Evolutionary conservation across 2,113 vertebrate species (phyloP).

Genomic region (Sylvilagus bachmani): DNA sequence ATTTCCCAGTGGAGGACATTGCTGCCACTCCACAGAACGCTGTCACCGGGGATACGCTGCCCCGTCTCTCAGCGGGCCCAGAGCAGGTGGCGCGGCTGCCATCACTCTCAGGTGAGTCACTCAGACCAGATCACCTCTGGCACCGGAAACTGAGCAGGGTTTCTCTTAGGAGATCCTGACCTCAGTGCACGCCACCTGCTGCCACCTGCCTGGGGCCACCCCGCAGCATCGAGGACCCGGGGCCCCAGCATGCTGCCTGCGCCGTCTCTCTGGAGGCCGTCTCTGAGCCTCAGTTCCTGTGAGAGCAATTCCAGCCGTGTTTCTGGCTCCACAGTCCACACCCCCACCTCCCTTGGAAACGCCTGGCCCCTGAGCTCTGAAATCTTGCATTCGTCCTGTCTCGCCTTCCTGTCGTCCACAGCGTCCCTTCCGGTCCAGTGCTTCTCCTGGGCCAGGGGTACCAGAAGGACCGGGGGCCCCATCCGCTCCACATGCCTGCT

Average conservation of each 20-base stretch:
- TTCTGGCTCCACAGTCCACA: not conserved
- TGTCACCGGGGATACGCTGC: not conserved
- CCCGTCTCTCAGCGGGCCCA: not conserved
- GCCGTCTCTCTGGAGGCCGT: not conserved
- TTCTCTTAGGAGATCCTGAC: not conserved
- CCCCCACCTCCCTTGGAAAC: not conserved
- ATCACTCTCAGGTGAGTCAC: not conserved
- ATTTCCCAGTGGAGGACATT: not conserved
- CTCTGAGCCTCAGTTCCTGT: not conserved
- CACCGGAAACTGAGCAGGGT: not conserved
- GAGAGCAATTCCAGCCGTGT: not conserved
- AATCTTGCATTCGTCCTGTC: too few species aligned
- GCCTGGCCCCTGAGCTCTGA: not conserved
- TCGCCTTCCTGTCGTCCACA: not conserved
- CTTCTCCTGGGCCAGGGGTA: not conserved
- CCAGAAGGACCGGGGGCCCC: not conserved
- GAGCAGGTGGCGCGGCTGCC: not conserved
- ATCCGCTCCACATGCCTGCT: not conserved
- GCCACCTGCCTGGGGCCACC: not conserved
- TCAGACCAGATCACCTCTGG: not conserved
- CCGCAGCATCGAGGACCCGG: accelerated
- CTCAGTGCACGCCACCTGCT: not conserved
- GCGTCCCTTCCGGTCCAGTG: not conserved
- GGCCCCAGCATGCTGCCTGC: not conserved
- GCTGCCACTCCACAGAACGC: not conserved